Conservation (phyloP, 1,140 invertebrate genomes). For the Polyergus mexicanus region DNA sequence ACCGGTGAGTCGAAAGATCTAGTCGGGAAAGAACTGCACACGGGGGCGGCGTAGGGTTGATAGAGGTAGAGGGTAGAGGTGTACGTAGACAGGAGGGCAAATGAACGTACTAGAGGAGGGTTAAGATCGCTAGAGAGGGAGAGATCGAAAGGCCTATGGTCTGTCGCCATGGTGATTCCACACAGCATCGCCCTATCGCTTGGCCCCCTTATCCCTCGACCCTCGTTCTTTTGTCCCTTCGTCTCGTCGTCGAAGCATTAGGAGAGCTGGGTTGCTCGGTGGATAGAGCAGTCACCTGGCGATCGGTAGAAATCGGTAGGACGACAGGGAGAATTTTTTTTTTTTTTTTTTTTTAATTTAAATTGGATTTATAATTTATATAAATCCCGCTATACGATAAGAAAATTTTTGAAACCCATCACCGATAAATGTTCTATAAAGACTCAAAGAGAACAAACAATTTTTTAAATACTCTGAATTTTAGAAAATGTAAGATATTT, state of each 20-base stretch:
- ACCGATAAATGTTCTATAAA: no score
- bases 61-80: constrained; percentile 1
- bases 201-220: constrained; percentile 19
- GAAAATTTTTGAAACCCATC: no score
- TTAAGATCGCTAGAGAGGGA: constrained; percentile 50
- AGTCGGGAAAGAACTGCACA: constrained; percentile 47
- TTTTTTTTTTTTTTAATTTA: no score
- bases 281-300: no score
- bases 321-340: no score
- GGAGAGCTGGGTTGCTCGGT: no score
- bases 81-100: constrained; percentile 37
- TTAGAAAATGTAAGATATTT: no score
- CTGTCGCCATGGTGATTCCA: constrained; percentile 83
- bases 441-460: no score
- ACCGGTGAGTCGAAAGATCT: constrained; percentile 75
- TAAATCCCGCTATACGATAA: no score
- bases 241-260: constrained; percentile 21
- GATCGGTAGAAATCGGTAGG: no score
- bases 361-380: no score
- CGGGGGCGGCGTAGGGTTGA: constrained; percentile 13
- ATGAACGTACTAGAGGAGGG: constrained; percentile 34
- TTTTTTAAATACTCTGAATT: no score
- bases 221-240: constrained; percentile 13
- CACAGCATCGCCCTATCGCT: constrained; percentile 71
- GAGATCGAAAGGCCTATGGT: constrained; percentile 75